Base-by-base conservation (phyloP, 1,140 invertebrate species). In the Campodea augens region DNA sequence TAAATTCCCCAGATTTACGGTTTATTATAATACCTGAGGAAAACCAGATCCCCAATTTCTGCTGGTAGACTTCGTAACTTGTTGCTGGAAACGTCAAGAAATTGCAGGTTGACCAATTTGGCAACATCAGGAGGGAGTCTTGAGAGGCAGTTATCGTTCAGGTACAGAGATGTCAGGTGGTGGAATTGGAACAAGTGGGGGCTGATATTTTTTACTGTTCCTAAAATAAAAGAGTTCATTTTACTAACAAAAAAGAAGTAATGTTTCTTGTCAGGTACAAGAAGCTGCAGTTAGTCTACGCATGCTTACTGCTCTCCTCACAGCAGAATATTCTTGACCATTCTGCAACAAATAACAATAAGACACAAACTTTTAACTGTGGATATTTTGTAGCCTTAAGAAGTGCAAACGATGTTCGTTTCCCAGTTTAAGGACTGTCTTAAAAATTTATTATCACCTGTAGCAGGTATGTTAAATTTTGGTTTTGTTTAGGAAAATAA, bases 21-120 rank as follows among this genome's bases (percentile, higher is more conserved):
- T n/a, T n/a, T n/a, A n/a, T n/a, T n/a, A n/a, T n/a, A 52, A 62
- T 62, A 86, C 83, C 79, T 84, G 53, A 96, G 74, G 59, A 82
- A 76, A 61, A 90, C 82, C 57, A 98, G 75, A 61, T 97, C 91
- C 48, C 93, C 92, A 38, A 98, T 71, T 71, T 97, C 91, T 38
- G 89, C 75, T 48, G 95, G 95, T 55, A 98, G 66, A 62, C 78
- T 85, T 49, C 88, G 72, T 47, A 98, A 67, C 67, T 95, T 95
- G 65, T 96, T 96, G 62, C 76, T 79, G 51, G 89, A 95, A 48
- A 97, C 63, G 68, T 98, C 93, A 44, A 98, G 67, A 45, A 79
- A 76, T 52, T 78, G 76, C 48, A 98, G 70, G 64, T 86, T 84
- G 50, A 69, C 66, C 44, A 98, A 69, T 55, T 74, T 75, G 54